These are phyloP conservation scores for Megaceryle torquata DNA, from an alignment of 2,113 vertebrate species.

Conservation along the genomic window DNA sequence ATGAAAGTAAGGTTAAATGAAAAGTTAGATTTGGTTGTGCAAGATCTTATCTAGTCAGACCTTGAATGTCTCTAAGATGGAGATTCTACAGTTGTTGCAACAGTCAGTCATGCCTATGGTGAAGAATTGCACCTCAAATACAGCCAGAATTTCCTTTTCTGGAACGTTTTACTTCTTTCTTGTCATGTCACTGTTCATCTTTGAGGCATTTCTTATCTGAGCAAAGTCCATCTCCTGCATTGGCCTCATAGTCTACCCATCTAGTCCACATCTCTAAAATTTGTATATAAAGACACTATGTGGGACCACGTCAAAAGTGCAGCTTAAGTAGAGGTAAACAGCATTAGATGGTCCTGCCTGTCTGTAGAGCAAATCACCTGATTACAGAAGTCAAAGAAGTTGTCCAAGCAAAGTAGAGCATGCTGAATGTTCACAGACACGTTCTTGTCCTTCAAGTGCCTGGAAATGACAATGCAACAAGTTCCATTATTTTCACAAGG, in stretches of 20 bases:
- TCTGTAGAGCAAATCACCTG: background rate
- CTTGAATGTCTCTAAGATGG: background rate
- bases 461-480: background rate
- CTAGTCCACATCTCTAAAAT: background rate
- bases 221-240: background rate
- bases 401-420: background rate
- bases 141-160: background rate
- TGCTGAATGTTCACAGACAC: background rate
- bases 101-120: background rate
- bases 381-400: background rate
- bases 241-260: background rate
- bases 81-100: background rate
- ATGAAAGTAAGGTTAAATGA: background rate
- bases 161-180: background rate
- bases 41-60: background rate
- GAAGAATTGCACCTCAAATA: background rate
- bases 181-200: background rate
- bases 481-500: background rate
- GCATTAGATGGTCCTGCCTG: background rate
- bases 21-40: background rate
- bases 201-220: background rate
- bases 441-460: accelerated
- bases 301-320: background rate
- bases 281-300: background rate
- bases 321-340: background rate